Evolutionary conservation across 2,797 vertebrate genomes (phyloP), one percentile per base, ranked within the genome.

Genomic region (Aselliscus stoliczkanus): DNA sequence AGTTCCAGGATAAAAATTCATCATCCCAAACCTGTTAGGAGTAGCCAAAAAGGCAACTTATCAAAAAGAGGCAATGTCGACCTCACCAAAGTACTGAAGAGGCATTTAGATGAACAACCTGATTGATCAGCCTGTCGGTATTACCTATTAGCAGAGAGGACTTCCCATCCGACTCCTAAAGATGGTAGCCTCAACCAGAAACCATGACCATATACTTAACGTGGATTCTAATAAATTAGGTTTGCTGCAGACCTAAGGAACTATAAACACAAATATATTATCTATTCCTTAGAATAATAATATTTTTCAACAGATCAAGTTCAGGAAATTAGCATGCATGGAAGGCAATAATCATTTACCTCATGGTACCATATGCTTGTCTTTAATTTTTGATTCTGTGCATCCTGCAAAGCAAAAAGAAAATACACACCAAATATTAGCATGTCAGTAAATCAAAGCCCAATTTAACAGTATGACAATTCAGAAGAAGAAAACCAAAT

Each of bases 1-100:
- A 98, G 96, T 99, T 99, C 99, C 99, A 99, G 60, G 99, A 98
- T 88, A 99, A 98, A 98, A 99, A 99, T 96, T 99, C 99, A 94
- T 99, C 99, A 0, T 97, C 98, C 99, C 99, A 99, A 91, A 99
- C 98, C 99, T 99, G 98, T 94, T 96, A 97, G 27, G 44, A 84
- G 77, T 64, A 94, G 11, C 47, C 56, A 67, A 54, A 77, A 73
- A 50, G 13, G 62, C 93, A 90, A 60, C 5, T 47, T 77, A 82
- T 47, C 80, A 95, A n/a, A 75, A 84, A 34, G 8, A 18, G 62
- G 25, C 42, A 90, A 73, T 21, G 47, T 64, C 75, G 60, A 23
- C 42, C 10, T 73, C 18, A 67, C 3, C 70, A 82, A 84, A 86
- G 34, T 85, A 65, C 18, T 39, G 39, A 90, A 31, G 62, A 56